Conservation (phyloP, 2,888 invertebrate species). For the Aricia artaxerxes region DNA sequence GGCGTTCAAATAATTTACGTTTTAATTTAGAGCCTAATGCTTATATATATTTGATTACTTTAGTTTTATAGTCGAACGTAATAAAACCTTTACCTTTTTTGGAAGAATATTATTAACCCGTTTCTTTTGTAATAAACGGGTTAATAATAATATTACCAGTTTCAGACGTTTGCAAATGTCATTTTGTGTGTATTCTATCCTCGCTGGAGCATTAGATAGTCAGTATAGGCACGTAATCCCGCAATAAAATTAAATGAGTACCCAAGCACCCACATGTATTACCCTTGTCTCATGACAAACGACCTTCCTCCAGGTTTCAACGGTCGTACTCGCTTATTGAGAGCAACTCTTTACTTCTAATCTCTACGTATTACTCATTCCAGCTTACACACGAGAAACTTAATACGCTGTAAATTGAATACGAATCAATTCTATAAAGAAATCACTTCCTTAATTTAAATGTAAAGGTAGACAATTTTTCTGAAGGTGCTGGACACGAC, state of each 20-base stretch:
- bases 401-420: conserved; percentile 36
- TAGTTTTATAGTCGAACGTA: no score
- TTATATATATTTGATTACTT: no score
- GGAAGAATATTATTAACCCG: background rate
- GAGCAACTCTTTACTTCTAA: conserved; percentile 38
- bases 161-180: background rate
- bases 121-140: background rate
- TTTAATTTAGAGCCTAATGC: no score
- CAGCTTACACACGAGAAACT: conserved; percentile 34
- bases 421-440: conserved; percentile 18
- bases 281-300: conserved; percentile 60
- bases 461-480: background rate
- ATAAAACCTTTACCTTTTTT: background rate
- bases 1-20: background rate
- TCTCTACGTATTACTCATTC: conserved; percentile 39
- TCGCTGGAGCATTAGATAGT: background rate
- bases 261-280: conserved; percentile 41
- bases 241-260: conserved; percentile 33
- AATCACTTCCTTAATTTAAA: conserved; percentile 5
- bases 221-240: conserved; percentile 31
- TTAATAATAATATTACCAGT: background rate
- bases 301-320: conserved; percentile 49
- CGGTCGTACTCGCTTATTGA: conserved; percentile 42
- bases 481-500: background rate
- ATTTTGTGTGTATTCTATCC: conserved; percentile 15